These are phyloP conservation scores for Uromys caudimaculatus DNA, from an alignment of 2,797 vertebrate species.

Conservation along the genomic window DNA sequence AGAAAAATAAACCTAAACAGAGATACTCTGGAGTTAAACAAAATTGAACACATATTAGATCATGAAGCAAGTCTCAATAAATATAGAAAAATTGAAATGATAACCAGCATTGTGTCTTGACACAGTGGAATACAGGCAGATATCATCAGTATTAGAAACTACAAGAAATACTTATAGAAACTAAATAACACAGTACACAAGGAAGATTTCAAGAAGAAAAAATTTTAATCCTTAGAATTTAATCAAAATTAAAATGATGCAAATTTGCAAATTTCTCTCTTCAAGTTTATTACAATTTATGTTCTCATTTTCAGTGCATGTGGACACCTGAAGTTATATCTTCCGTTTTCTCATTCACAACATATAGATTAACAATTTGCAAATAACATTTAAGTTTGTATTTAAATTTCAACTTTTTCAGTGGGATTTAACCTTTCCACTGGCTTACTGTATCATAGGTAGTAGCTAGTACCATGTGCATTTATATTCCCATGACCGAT, in stretches of 20 bases:
- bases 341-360: background rate
- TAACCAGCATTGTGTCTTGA: background rate
- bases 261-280: background rate
- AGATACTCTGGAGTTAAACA: background rate
- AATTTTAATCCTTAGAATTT: background rate
- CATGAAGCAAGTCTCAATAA: background rate
- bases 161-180: background rate
- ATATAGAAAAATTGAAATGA: background rate
- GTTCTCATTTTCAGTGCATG: background rate
- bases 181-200: background rate
- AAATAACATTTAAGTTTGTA: background rate
- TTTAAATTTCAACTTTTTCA: conserved; percentile 35
- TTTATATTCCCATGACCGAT: background rate
- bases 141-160: background rate
- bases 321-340: background rate
- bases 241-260: background rate
- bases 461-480: background rate
- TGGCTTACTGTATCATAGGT: background rate
- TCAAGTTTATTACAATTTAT: background rate
- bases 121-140: background rate
- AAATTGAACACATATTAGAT: background rate
- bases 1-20: background rate
- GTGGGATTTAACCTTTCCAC: background rate
- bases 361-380: background rate
- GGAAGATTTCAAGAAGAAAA: background rate